A percentile compares a stretch with the other conserved stretches of the same genome.
These are phyloP conservation scores for Napeogenes inachia DNA, from an alignment of 2,888 invertebrate genomes.

Conservation along the genomic window DNA sequence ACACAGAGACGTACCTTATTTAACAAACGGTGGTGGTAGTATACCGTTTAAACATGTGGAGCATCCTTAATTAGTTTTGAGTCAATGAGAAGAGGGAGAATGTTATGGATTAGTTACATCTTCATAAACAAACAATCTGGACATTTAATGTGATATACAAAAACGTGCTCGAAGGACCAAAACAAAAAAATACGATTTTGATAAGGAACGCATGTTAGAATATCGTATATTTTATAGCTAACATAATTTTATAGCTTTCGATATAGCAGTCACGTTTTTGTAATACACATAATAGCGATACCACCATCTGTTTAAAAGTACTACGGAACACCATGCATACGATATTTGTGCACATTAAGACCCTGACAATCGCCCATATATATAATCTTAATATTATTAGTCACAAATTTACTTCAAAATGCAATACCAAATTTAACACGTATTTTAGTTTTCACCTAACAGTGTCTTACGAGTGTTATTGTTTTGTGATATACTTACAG, in stretches of 20 bases:
- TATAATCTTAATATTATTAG: slow-evolving; percentile 44
- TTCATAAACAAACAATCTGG: slow-evolving; percentile 49
- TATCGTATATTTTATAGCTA: slow-evolving; percentile 1
- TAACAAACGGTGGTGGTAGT: slow-evolving; percentile 73
- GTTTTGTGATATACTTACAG: slow-evolving; percentile 78
- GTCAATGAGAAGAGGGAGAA: slow-evolving; percentile 75
- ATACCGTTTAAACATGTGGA: slow-evolving; percentile 74
- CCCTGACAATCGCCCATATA: slow-evolving; percentile 46
- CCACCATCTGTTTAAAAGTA: slow-evolving; percentile 64
- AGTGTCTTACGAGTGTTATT: slow-evolving; percentile 76
- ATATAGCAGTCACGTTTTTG: slow-evolving; percentile 44
- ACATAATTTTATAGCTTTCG: background rate
- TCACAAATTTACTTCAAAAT: slow-evolving; percentile 55
- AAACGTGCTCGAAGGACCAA: slow-evolving; percentile 43
- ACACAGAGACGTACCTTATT: slow-evolving; percentile 73
- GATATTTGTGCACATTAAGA: slow-evolving; percentile 56
- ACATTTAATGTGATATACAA: slow-evolving; percentile 47
- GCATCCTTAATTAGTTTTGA: slow-evolving; percentile 77
- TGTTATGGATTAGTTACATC: slow-evolving; percentile 77
- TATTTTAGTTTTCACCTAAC: slow-evolving; percentile 71
- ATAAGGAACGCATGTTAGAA: too few relatives aligned
- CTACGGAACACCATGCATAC: slow-evolving; percentile 69
- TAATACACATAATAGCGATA: slow-evolving; percentile 49
- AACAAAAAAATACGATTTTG: too few relatives aligned
- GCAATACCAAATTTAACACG: slow-evolving; percentile 51